Percentiles rank a stretch among this genome's conserved stretches.
phyloP scores from a whole-genome alignment of 2,797 vertebrate species.

The Squalus acanthias region DNA sequence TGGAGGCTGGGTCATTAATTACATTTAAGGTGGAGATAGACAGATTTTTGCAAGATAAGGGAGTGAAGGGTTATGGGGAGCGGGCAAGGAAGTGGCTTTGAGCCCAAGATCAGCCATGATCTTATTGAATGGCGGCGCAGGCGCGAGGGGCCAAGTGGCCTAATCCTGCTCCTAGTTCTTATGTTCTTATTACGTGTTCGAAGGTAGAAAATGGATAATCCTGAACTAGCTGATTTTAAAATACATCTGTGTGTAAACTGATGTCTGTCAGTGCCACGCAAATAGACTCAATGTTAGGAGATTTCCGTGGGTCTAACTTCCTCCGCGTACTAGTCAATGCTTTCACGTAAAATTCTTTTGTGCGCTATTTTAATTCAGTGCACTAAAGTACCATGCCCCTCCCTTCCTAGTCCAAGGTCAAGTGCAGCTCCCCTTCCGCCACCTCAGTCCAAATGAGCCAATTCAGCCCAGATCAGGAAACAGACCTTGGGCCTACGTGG shows the following conservation, averaged over 20 bases:
- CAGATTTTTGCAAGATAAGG: too few relatives aligned
- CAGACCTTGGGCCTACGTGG: background rate
- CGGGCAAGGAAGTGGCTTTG: too few relatives aligned
- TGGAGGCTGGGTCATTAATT: too few relatives aligned
- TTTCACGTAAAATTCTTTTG: background rate
- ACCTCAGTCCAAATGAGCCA: background rate
- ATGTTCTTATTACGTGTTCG: too few relatives aligned
- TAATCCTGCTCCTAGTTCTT: too few relatives aligned
- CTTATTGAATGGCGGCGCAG: too few relatives aligned
- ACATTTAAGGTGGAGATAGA: too few relatives aligned
- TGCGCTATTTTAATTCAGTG: background rate
- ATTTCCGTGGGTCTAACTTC: background rate
- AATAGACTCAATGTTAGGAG: background rate
- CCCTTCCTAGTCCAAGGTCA: slow-evolving; percentile 1
- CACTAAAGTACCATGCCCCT: background rate
- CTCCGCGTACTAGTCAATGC: background rate
- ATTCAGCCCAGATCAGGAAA: background rate
- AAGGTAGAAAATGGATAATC: background rate
- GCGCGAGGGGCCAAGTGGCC: too few relatives aligned
- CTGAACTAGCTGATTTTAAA: background rate
- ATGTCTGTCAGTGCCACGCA: background rate
- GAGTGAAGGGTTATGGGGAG: too few relatives aligned
- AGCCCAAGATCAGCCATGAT: too few relatives aligned
- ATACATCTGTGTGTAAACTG: background rate
- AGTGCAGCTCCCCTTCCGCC: background rate